Evolutionary conservation across 2,888 invertebrate species (phyloP), one percentile per base, ranked within the genome.

Genomic region (Trissoscelio sp.): DNA sequence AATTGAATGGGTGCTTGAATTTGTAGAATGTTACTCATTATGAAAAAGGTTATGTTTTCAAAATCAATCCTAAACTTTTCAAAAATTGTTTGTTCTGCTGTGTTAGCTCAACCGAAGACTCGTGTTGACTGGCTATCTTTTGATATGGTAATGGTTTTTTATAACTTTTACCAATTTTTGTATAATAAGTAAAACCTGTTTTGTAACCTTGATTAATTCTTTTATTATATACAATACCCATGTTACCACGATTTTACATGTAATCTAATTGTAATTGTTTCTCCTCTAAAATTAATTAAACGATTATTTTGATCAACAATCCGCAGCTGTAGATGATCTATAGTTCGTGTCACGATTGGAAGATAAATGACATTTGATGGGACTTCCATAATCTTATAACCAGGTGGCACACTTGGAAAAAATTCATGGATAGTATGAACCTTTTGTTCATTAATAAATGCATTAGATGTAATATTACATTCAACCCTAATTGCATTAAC

Each of bases 371-470:
- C 42, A 11, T 42, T 14, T 31, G 81, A 74, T 48, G 82, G 89
- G 16, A 85, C 86, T 78, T 89, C 89, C 60, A 87, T 83, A 7
- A 79, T 69, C 85, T 88, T 87, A 42, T 42, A 42, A 14, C 42
- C 42, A 2, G 16, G 42, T 42, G 42, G 42, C 16, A 42, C 16
- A 14, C 42, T 42, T 42, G 16, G 42, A 5, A 42, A 42, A 42
- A 42, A 42, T 42, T 14, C 42, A 42, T 42, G 42, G 4, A 42
- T 42, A 37, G 42, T 42, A 3, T 16, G 16, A 42, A 12, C 14
- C 11, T 42, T 42, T 42, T 14, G 2, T 5, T 42, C 16, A 42
- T 42, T 42, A 16, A 16, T 37, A n/a, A 42, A 70, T 16, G 46
- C 64, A 7, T 46, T 58, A 16, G n/a, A 16, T 31, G 51, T 66